These are phyloP conservation scores for Rhineura floridana DNA, from an alignment of 2,113 vertebrate species.

Conservation along the genomic window DNA sequence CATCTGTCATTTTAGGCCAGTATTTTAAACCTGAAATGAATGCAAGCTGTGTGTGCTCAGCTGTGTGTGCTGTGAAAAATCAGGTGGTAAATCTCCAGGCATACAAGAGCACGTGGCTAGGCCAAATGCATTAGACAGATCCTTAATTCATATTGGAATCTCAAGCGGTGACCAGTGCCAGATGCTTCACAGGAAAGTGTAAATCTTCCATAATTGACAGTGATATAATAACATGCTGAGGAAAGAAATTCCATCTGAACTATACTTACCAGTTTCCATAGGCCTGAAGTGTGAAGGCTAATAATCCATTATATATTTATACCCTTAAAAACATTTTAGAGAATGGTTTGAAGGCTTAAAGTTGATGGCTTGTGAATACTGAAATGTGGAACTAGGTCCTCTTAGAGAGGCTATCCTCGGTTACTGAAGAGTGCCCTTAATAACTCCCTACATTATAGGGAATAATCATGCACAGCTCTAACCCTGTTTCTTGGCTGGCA, in stretches of 20 bases:
- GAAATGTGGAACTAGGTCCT: slow-evolving; percentile 17
- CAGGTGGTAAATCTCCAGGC: not conserved
- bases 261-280: not conserved
- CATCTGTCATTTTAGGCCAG: not conserved
- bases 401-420: not conserved
- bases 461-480: not conserved
- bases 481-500: not conserved
- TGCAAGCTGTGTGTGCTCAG: not conserved
- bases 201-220: slow-evolving; percentile 22
- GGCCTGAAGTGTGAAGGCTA: slow-evolving; percentile 27
- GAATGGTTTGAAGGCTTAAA: not conserved
- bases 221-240: slow-evolving; percentile 12
- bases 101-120: not conserved
- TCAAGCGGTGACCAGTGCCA: not conserved
- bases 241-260: slow-evolving; percentile 11
- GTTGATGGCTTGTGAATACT: slow-evolving; percentile 24
- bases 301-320: slow-evolving; percentile 18
- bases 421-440: not conserved
- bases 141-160: slow-evolving; percentile 21
- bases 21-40: not conserved
- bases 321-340: not conserved
- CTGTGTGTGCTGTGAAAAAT: slow-evolving; percentile 32
- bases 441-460: not conserved
- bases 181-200: slow-evolving; percentile 5
- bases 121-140: slow-evolving; percentile 1